Evolutionary conservation across 1,140 invertebrate species (phyloP), one percentile per base, ranked within the genome.

Genomic region (Drosophila repleta): DNA sequence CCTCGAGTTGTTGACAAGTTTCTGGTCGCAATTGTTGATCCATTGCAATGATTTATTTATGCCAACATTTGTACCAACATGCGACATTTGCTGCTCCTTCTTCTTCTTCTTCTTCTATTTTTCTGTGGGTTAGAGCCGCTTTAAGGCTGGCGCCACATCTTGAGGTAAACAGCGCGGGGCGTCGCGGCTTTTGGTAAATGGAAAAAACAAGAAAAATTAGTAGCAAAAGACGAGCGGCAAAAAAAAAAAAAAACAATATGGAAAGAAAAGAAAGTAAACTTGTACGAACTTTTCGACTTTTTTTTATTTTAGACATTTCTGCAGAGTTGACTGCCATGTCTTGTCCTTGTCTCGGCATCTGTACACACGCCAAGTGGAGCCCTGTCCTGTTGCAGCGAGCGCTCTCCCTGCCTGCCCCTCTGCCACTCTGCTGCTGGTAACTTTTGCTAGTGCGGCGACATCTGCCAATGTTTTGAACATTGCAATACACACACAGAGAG

Each of bases 391-490:
- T 8, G 20, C 46, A 24, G 21, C 21, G 3, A 6, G 1, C 2
- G 7, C 26, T 26, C 18, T 17, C 39, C 15, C 24, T 20, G 10
- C 5, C 21, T 6, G 21, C 20, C 13, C 13, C 10, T 10, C 11
- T 3, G 35, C 13, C 45, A 49, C 39, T 41, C 39, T 39, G 57
- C 55, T 48, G n/a, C 75, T 77, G 51, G 70, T 82, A 87, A 85
- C 82, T 85, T 85, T 85, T 87, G 78, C 67, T 85, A 76, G 78
- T 81, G 82, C 82, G 82, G 82, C 82, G 82, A 85, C 82, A 85
- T 85, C 82, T 85, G 82, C 82, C 82, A 85, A 85, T 85, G 82
- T 85, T 87, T 85, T 87, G 67, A 85, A 85, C 82, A 85, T 87
- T 87, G 78, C 82, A 81, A 61, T 64, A 85, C 77, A 76, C 70